Percentiles rank a stretch among this genome's conserved stretches.
Evolutionary conservation across 2,113 vertebrate genomes (phyloP).

Genomic region (Phoenicopterus ruber): DNA sequence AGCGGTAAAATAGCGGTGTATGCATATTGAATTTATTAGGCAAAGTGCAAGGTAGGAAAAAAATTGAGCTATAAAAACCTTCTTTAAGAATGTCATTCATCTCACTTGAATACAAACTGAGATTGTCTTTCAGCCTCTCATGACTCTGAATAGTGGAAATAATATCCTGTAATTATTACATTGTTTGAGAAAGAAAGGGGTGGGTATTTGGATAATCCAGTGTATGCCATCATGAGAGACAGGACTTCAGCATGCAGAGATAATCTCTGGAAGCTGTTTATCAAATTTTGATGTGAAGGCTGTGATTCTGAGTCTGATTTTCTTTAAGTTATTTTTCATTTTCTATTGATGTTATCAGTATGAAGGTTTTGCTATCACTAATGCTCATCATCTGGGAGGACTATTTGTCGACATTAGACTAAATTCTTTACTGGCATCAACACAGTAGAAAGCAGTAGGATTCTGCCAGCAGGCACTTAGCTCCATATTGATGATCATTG

Average conservation of each 20-base stretch:
- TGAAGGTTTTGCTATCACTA: background rate
- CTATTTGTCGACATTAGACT: background rate
- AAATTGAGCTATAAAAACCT: background rate
- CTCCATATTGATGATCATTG: background rate
- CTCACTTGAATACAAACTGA: background rate
- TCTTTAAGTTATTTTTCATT: background rate
- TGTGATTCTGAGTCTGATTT: background rate
- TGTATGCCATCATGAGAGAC: background rate
- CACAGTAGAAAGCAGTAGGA: background rate
- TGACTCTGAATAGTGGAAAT: background rate
- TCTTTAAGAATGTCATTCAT: background rate
- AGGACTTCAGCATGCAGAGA: background rate
- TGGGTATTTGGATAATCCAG: background rate
- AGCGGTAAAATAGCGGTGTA: background rate
- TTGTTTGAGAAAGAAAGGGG: background rate
- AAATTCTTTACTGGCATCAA: background rate
- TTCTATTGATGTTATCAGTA: background rate
- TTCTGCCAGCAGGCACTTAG: background rate
- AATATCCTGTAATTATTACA: constrained; percentile 17
- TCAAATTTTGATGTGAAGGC: background rate
- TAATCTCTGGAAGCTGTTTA: background rate
- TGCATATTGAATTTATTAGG: background rate
- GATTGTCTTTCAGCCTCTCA: background rate
- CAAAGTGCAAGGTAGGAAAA: background rate
- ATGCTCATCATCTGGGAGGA: background rate